Evolutionary conservation across 2,888 invertebrate genomes (phyloP).

Genomic region (Melieria crassipennis): DNA sequence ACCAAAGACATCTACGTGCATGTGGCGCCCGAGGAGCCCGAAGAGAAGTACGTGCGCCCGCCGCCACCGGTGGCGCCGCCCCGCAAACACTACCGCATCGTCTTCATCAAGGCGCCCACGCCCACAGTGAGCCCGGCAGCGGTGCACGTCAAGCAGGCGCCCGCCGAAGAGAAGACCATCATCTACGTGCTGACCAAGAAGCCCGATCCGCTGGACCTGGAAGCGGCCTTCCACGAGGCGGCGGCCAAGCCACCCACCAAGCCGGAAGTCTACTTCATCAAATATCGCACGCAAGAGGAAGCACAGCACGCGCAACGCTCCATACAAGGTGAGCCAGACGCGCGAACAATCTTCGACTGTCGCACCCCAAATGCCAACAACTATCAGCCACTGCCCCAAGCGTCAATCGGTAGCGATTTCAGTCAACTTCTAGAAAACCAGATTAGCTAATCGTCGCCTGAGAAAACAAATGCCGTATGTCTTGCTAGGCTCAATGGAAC

Average conservation of each 20-base stretch:
- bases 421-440: no score
- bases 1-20: slow-evolving; percentile 65
- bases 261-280: slow-evolving; percentile 65
- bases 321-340: slow-evolving; percentile 59
- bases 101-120: slow-evolving; percentile 64
- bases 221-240: slow-evolving; percentile 56
- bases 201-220: slow-evolving; percentile 58
- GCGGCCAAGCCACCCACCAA: slow-evolving; percentile 60
- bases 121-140: slow-evolving; percentile 49
- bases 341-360: not conserved
- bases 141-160: slow-evolving; percentile 54
- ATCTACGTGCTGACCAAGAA: slow-evolving; percentile 65
- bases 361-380: no score
- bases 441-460: no score
- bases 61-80: slow-evolving; percentile 53
- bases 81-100: slow-evolving; percentile 63
- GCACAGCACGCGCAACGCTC: slow-evolving; percentile 63
- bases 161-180: slow-evolving; percentile 63
- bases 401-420: no score
- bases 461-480: no score
- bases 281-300: slow-evolving; percentile 65
- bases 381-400: no score
- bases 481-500: no score
- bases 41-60: slow-evolving; percentile 46
- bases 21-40: slow-evolving; percentile 60